Conservation (phyloP, 2,113 vertebrate genomes). For the Phocoena sinus region DNA sequence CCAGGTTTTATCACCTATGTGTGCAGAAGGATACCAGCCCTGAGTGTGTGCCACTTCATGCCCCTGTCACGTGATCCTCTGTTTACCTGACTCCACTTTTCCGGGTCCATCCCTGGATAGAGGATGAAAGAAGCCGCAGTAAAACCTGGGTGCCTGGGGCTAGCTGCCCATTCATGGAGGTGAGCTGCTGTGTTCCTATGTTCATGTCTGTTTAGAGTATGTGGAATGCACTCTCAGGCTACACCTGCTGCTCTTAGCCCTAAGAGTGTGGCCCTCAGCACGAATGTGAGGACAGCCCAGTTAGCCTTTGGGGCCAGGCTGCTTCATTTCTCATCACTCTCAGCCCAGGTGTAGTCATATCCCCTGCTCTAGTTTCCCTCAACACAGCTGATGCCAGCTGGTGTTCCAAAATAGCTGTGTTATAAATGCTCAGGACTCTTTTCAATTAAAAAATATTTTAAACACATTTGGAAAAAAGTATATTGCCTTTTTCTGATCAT, state of each 20-base stretch:
- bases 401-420: background rate
- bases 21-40: background rate
- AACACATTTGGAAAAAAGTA: background rate
- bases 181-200: background rate
- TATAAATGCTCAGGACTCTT: background rate
- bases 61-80: background rate
- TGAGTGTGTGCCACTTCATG: background rate
- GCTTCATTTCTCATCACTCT: background rate
- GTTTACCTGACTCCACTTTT: background rate
- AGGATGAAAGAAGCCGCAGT: background rate
- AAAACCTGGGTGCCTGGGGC: background rate
- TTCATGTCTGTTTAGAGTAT: background rate
- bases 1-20: background rate
- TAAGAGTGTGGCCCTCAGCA: background rate
- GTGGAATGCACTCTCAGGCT: background rate
- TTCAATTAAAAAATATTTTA: background rate
- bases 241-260: background rate
- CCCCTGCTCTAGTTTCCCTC: background rate
- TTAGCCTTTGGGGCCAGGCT: too few species aligned
- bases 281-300: background rate
- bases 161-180: background rate
- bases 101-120: fast-evolving
- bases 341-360: background rate
- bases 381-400: background rate
- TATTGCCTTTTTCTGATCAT: background rate